Base-by-base conservation (phyloP, 2,888 invertebrate genomes). In the Nemapogon koenigi region DNA sequence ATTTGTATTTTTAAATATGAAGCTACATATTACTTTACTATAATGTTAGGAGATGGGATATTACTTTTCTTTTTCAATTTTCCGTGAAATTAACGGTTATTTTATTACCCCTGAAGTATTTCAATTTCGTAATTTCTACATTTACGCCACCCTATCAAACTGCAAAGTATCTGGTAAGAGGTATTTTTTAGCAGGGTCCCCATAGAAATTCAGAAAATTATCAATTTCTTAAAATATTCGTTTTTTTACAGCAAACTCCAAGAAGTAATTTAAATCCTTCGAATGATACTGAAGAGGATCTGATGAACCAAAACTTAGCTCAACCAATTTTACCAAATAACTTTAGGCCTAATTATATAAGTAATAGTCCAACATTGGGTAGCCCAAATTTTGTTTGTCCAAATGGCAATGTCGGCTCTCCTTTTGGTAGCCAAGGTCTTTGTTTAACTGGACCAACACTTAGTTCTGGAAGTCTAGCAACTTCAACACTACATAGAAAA, bases 351-450 rank as follows among this genome's bases (percentile, higher is more conserved):
- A 72, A 61, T 54, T 73, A 62, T 43, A 58, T 63, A 57, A 55
- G 65, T 40, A 69, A 70, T 52, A 76, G 78, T 45, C 78, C 78
- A 10, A 76, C 78, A 36, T 55, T 78, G 48, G 78, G 78, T 19
- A 78, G 78, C 46, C 78, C 78, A 19, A 78, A 76, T 53, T 78
- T 78, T 46, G 76, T 76, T 10, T 76, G 75, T 46, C 78, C 78
- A 6, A 76, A 78, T 43, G 78, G 78, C 13, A 75, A 73, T 43
- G 41, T 67, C 10, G 62, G 59, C 35, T 69, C 75, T 6, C 68
- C 73, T 8, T 71, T 73, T 38, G 78, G 68, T 16, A 76, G 76
- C 49, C 75, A 72, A 46, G 65, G 59, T 8, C 46, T 68, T 38
- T 52, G 62, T 33, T 57, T 76, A 3, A 75, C 60, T 43, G 76